Percentiles rank a stretch among this genome's conserved stretches.
Evolutionary conservation across 2,888 invertebrate species (phyloP).

Genomic region (Laothoe populi): DNA sequence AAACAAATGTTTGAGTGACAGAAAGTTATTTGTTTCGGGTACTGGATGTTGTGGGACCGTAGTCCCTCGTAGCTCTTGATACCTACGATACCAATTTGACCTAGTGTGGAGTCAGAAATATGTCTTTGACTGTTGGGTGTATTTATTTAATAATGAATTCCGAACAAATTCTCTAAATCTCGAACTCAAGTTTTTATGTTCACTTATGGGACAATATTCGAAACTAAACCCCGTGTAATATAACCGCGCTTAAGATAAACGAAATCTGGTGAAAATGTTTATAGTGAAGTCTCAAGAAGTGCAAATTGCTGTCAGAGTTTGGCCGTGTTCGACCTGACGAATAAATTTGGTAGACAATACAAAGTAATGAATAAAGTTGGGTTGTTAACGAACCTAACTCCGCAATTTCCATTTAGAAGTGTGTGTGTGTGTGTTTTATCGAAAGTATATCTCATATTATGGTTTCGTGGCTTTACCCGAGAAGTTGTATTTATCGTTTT

Average conservation of each 20-base stretch:
- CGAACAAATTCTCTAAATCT: background rate
- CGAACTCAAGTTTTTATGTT: background rate
- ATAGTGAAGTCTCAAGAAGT: conserved; percentile 59
- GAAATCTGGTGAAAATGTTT: conserved; percentile 72
- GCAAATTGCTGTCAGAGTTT: conserved; percentile 63
- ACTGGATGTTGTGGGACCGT: too few relatives aligned
- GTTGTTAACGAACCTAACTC: conserved; percentile 78
- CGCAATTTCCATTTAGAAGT: conserved; percentile 73
- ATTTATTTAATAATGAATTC: too few relatives aligned
- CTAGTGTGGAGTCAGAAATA: too few relatives aligned
- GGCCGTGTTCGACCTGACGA: conserved; percentile 70
- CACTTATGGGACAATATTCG: background rate
- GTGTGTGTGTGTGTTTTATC: conserved; percentile 71
- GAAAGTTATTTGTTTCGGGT: too few relatives aligned
- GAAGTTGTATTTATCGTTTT: background rate
- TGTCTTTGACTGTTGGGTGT: too few relatives aligned
- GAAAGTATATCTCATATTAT: conserved; percentile 64
- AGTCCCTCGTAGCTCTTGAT: too few relatives aligned
- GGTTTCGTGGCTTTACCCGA: conserved; percentile 38
- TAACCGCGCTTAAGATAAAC: conserved; percentile 70
- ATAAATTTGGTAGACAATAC: conserved; percentile 80
- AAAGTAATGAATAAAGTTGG: conserved; percentile 82
- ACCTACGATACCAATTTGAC: too few relatives aligned
- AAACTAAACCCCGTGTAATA: conserved; percentile 41
- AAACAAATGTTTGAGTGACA: too few relatives aligned